Evolutionary conservation across 2,113 vertebrate species (phyloP).

Genomic region (Pogona vitticeps): DNA sequence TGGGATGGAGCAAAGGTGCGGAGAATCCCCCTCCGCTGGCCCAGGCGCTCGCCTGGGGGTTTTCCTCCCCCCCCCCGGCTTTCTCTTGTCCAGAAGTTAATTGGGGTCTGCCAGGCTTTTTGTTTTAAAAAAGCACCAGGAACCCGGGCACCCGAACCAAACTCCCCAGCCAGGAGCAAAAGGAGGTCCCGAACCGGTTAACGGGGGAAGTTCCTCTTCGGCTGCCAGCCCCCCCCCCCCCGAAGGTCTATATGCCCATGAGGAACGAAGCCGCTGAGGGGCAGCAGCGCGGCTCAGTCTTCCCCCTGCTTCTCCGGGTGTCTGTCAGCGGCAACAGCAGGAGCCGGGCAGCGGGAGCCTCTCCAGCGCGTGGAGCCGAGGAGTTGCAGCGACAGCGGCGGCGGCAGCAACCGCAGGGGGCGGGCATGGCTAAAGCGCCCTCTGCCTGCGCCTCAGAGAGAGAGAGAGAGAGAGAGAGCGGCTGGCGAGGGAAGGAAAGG

Average conservation of each 20-base stretch:
- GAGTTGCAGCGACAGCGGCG: constrained; percentile 54
- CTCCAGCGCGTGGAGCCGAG: constrained; percentile 52
- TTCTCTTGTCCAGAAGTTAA: constrained; percentile 44
- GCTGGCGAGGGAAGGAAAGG: constrained; percentile 52
- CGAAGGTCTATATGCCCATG: not conserved
- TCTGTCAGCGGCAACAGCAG: constrained; percentile 49
- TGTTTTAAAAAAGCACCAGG: constrained; percentile 58
- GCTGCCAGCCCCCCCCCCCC: no score
- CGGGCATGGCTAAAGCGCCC: constrained; percentile 76
- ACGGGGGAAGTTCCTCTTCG: not conserved
- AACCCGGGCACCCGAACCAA: constrained; percentile 75
- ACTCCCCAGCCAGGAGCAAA: not conserved
- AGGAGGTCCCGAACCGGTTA: not conserved
- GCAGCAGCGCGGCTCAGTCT: not conserved
- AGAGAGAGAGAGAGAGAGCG: constrained; percentile 49
- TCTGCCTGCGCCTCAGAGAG: constrained; percentile 71
- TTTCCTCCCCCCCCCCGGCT: constrained; percentile 29
- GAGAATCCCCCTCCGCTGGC: constrained; percentile 25
- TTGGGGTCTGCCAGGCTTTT: constrained; percentile 59
- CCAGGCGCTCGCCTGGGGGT: not conserved
- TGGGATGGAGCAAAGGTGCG: constrained; percentile 60
- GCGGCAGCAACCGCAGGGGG: constrained; percentile 58
- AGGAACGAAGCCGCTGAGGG: not conserved
- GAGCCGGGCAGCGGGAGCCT: constrained; percentile 45
- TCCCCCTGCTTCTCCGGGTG: constrained; percentile 6